Evolutionary conservation across 1,140 invertebrate species (phyloP).

Genomic region (Gonioctena quinquepunctata): DNA sequence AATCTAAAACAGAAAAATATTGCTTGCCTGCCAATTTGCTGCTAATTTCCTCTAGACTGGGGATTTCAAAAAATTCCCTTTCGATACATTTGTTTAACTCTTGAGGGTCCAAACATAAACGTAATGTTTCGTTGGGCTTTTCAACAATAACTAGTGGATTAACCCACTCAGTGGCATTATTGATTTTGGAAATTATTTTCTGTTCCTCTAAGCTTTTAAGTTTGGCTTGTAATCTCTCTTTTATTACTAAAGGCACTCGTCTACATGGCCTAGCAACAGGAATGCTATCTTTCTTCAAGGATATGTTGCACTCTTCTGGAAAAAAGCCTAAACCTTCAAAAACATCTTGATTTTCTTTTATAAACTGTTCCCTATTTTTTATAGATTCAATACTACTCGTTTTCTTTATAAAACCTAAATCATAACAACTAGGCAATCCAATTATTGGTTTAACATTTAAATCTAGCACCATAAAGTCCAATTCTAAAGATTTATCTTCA

Average conservation of each 20-base stretch:
- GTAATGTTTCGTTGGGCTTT: constrained; percentile 15
- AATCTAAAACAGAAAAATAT: constrained; percentile 57
- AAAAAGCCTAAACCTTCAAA: neutral
- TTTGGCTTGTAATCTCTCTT: neutral
- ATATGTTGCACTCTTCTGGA: neutral
- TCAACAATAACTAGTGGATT: constrained; percentile 17
- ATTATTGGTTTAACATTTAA: neutral
- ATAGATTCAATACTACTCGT: neutral
- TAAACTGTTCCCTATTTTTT: neutral
- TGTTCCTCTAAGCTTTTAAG: neutral
- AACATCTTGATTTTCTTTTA: neutral
- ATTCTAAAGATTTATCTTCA: neutral
- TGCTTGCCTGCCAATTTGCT: constrained; percentile 47
- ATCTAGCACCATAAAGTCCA: neutral
- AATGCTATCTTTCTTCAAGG: neutral
- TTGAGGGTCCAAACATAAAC: constrained; percentile 24
- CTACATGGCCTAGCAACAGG: neutral
- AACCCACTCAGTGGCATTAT: neutral
- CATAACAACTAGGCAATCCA: neutral
- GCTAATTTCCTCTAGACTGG: constrained; percentile 51
- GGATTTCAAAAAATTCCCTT: constrained; percentile 22
- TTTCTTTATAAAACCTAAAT: neutral
- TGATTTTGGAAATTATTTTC: neutral
- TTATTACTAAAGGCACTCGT: neutral
- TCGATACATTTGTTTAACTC: constrained; percentile 19